phyloP scores from a whole-genome alignment of 2,797 vertebrate genomes.

The Okamejei kenojei region DNA sequence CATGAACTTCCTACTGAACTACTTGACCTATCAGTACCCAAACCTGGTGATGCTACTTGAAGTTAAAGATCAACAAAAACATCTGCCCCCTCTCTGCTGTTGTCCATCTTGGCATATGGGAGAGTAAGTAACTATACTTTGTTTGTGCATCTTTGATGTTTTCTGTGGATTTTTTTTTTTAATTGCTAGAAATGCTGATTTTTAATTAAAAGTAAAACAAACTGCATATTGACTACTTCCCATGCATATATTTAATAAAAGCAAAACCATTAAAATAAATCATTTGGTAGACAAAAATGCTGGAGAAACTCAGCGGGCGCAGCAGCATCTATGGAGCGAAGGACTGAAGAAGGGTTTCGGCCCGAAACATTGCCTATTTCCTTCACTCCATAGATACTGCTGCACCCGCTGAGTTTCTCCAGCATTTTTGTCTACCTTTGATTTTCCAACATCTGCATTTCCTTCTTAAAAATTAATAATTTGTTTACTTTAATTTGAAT shows the following conservation, averaged over 20 bases:
- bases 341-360: too few species aligned
- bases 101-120: constrained; percentile 95
- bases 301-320: too few species aligned
- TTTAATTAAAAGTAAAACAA: background rate
- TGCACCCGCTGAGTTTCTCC: too few species aligned
- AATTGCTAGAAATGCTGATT: background rate
- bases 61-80: constrained; percentile 91
- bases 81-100: constrained; percentile 89
- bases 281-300: background rate
- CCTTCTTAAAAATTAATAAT: background rate
- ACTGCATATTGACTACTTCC: background rate
- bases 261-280: background rate
- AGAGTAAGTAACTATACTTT: constrained; percentile 73
- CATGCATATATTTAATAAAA: background rate
- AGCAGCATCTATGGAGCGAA: too few species aligned
- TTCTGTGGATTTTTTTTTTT: background rate
- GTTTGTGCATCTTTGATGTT: background rate
- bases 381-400: too few species aligned
- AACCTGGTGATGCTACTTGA: constrained; percentile 89
- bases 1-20: constrained; percentile 95
- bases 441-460: too few species aligned
- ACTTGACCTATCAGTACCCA: constrained; percentile 85
- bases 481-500: background rate
- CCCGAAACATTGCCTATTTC: too few species aligned
- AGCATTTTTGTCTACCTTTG: too few species aligned